Evolutionary conservation across 2,888 invertebrate genomes (phyloP).

Genomic region (Hemaris fuciformis): DNA sequence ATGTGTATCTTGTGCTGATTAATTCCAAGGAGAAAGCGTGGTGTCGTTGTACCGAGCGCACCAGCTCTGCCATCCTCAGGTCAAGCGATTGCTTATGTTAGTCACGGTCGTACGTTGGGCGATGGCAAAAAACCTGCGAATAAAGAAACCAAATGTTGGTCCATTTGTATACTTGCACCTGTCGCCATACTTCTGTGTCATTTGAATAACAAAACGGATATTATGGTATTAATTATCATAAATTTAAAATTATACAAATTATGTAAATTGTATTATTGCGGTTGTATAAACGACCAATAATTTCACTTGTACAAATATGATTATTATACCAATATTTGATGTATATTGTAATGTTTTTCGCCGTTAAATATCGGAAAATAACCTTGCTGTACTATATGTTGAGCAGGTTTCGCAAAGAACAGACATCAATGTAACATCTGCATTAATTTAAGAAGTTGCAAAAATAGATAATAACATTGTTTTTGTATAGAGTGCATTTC

Average conservation of each 20-base stretch:
- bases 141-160: background rate
- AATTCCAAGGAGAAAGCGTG: constrained; percentile 10
- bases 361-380: background rate
- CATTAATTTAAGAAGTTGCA: background rate
- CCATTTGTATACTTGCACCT: constrained; percentile 7
- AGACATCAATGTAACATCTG: background rate
- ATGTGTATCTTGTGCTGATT: background rate
- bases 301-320: background rate
- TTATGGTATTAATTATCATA: too few relatives aligned
- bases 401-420: background rate
- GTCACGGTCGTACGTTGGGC: background rate
- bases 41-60: background rate
- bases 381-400: background rate
- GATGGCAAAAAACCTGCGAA: background rate
- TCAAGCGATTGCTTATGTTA: constrained; percentile 1
- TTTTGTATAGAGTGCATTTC: background rate
- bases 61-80: background rate
- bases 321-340: background rate
- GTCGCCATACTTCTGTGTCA: background rate
- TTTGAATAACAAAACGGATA: background rate
- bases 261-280: background rate
- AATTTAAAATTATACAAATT: background rate
- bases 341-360: background rate
- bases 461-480: background rate
- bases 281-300: background rate